phyloP scores from a whole-genome alignment of 2,113 vertebrate species.

The Dendrocopos noguchii region DNA sequence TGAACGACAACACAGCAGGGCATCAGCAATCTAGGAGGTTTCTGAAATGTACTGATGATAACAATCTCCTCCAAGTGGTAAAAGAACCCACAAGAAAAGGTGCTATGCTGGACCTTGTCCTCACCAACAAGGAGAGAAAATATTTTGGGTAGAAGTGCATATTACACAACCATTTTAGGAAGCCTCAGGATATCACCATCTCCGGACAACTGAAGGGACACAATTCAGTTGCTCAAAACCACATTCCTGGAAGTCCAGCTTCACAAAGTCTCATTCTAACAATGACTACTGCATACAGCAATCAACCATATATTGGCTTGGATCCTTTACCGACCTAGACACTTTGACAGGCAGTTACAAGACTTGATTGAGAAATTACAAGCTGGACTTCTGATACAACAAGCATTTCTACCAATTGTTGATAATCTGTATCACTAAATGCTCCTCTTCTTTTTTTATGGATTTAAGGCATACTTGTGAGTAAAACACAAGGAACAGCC shows the following conservation, averaged over 20 bases:
- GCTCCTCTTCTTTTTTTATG: neutral
- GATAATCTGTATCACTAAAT: neutral
- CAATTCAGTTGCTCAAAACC: neutral
- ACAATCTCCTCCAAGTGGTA: too few species aligned
- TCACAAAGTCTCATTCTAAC: neutral
- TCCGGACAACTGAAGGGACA: neutral
- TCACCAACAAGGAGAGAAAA: neutral
- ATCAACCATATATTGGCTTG: neutral
- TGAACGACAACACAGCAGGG: too few species aligned
- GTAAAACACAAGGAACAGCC: neutral
- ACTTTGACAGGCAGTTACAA: neutral
- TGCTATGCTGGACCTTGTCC: too few species aligned
- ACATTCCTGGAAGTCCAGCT: neutral
- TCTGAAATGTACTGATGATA: too few species aligned
- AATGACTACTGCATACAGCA: neutral
- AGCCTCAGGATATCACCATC: neutral
- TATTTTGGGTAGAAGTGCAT: neutral
- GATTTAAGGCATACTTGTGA: neutral
- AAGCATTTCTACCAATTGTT: neutral
- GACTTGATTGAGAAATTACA: neutral
- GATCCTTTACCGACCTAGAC: neutral
- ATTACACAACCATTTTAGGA: neutral
- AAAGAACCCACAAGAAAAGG: too few species aligned
- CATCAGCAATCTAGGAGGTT: too few species aligned
- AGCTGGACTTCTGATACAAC: neutral